Conservation (phyloP, 2,888 invertebrate genomes). For the Machimus rusticus region DNA sequence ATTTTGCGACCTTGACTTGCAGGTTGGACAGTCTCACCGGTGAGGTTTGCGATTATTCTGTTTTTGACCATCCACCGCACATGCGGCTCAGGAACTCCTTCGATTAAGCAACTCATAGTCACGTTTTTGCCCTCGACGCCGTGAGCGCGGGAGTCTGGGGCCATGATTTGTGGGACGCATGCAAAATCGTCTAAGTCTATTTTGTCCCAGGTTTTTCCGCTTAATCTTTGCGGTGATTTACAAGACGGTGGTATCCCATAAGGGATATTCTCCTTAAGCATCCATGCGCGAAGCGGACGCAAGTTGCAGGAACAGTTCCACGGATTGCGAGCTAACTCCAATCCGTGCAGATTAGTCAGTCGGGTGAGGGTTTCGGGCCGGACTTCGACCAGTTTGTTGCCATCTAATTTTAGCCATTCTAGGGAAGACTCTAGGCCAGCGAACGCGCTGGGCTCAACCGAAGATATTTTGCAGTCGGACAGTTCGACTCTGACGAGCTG, state of each 20-base stretch:
- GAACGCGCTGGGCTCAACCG: slow-evolving; percentile 76
- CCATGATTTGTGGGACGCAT: slow-evolving; percentile 75
- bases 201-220: slow-evolving; percentile 75
- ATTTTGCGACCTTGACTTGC: slow-evolving; percentile 67
- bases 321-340: slow-evolving; percentile 80
- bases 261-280: slow-evolving; percentile 79
- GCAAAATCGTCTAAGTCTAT: slow-evolving; percentile 82
- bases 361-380: slow-evolving; percentile 73
- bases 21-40: slow-evolving; percentile 59
- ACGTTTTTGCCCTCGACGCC: slow-evolving; percentile 77
- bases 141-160: slow-evolving; percentile 68
- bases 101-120: slow-evolving; percentile 75
- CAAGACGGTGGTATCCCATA: slow-evolving; percentile 76
- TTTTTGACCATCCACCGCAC: slow-evolving; percentile 78
- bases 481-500: slow-evolving; percentile 77
- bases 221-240: slow-evolving; percentile 70
- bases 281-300: slow-evolving; percentile 79
- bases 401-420: slow-evolving; percentile 80
- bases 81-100: slow-evolving; percentile 75
- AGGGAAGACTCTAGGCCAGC: slow-evolving; percentile 75
- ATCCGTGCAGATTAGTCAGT: slow-evolving; percentile 74
- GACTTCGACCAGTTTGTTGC: slow-evolving; percentile 75
- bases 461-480: slow-evolving; percentile 74
- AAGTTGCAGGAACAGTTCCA: slow-evolving; percentile 85
- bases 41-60: slow-evolving; percentile 72